Percentiles rank a stretch among this genome's conserved stretches.
phyloP scores from a whole-genome alignment of 2,797 vertebrate species.

The Darevskia nairensis region DNA sequence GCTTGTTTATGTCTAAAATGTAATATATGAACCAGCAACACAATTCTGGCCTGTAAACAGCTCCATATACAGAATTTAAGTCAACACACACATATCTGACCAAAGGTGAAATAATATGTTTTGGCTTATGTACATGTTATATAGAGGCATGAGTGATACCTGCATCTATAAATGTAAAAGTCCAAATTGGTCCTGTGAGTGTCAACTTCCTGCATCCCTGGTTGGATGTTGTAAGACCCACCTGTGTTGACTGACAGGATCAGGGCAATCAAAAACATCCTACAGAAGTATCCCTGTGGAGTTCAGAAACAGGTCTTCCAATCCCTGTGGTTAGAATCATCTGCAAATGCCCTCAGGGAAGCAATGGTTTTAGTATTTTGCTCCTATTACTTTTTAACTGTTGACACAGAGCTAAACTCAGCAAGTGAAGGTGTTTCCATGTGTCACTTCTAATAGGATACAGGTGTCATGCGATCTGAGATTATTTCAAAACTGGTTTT shows the following conservation, averaged over 20 bases:
- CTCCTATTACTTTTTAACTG: slow-evolving; percentile 62
- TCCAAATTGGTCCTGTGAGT: neutral
- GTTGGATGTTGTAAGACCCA: neutral
- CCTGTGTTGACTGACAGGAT: neutral
- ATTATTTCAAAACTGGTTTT: slow-evolving; percentile 76
- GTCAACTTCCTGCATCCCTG: neutral
- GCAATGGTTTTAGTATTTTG: slow-evolving; percentile 50
- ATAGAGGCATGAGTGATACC: neutral
- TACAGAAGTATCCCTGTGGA: slow-evolving; percentile 33
- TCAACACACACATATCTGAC: neutral
- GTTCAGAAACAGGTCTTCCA: slow-evolving; percentile 6
- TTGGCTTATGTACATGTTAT: neutral
- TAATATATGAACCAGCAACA: neutral
- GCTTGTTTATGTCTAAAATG: neutral
- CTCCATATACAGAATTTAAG: neutral
- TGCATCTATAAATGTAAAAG: neutral
- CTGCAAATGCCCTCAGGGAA: slow-evolving; percentile 30
- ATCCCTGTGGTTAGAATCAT: neutral
- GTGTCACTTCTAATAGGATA: slow-evolving; percentile 76
- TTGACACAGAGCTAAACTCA: slow-evolving; percentile 71
- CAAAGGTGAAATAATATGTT: neutral
- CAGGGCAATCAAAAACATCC: neutral
- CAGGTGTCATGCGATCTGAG: slow-evolving; percentile 72
- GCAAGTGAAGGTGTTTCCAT: slow-evolving; percentile 68
- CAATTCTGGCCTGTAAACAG: neutral